phyloP scores from a whole-genome alignment of 2,797 vertebrate genomes.

The Coluber constrictor region DNA sequence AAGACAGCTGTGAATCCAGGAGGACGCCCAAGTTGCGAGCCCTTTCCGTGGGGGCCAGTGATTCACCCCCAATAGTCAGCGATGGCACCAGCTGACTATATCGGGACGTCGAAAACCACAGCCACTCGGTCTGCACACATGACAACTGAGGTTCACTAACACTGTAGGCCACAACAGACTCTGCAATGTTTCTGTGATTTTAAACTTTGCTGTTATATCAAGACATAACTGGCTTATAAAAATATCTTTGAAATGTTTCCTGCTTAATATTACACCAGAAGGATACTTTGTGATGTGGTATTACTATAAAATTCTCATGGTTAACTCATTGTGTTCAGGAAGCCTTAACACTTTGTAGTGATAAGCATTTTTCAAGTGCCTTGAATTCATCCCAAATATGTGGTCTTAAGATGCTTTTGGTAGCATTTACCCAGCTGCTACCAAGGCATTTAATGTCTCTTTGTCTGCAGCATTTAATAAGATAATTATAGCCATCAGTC shows the following conservation, averaged over 20 bases:
- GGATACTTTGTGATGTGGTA: constrained; percentile 29
- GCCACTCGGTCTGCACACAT: background rate
- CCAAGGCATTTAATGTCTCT: constrained; percentile 12
- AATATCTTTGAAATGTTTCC: background rate
- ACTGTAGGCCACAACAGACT: background rate
- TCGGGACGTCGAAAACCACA: too few relatives aligned
- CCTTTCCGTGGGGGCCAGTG: too few relatives aligned
- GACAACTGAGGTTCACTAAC: background rate
- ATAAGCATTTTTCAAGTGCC: constrained; percentile 23
- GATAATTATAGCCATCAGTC: constrained; percentile 11
- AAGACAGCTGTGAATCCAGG: too few relatives aligned
- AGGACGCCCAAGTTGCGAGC: too few relatives aligned
- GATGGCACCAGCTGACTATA: too few relatives aligned
- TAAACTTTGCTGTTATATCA: background rate
- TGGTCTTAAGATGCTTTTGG: constrained; percentile 27
- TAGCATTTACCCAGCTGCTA: constrained; percentile 7
- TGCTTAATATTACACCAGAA: constrained; percentile 21
- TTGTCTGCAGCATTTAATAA: constrained; percentile 25
- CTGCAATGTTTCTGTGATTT: background rate
- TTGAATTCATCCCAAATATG: constrained; percentile 11
- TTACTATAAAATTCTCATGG: constrained; percentile 21
- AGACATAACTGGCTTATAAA: background rate
- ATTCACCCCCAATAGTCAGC: too few relatives aligned
- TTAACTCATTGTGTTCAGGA: constrained; percentile 22
- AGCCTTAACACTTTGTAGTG: constrained; percentile 12